Base-by-base conservation (phyloP, 2,888 invertebrate genomes). In the Thymelicus lineola region DNA sequence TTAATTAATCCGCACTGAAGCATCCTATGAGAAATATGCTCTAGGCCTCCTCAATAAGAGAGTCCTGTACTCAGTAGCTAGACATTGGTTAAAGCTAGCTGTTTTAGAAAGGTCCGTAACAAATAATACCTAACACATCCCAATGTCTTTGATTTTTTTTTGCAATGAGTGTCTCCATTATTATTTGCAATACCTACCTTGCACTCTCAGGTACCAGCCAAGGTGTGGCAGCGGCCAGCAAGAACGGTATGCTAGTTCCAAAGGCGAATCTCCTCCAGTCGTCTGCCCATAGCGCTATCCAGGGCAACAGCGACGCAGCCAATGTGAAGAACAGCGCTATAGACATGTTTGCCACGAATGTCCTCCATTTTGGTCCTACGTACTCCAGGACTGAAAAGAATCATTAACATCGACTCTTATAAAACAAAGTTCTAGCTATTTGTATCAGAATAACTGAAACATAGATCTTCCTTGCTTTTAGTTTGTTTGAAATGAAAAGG, bases 281-380 rank as follows among this genome's bases (percentile, higher is more conserved):
- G 5, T 95, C 96, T 15, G 97, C 89, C 87, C 94, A 96, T 75
- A 97, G 95, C 0, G 98, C 98, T 53, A 98, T 96, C 97, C 98
- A 98, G 0, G 98, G 98, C 65, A 98, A 84, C 7, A 96, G 81
- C 7, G 96, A 96, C 0, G 98, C 96, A 0, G 97, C 97, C 61
- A 96, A 89, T 0, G 98, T 97, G 92, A 98, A 98, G 94, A 97
- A 98, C 53, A 98, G 90, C 0, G 98, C 98, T 62, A 98, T 98
- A 0, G 97, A 97, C 97, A 98, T 97, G 86, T 98, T 98, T 28
- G 98, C 98, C 0, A 98, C 98, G 83, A 98, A 97, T 0, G 98
- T 98, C 14, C 98, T 94, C 96, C 97, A 98, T 91, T 97, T 97
- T 48, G 97, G 98, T 12, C 98, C 98, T 5, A 98, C 97, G 88